Evolutionary conservation across 2,113 vertebrate genomes (phyloP).

Genomic region (Suricata suricatta): DNA sequence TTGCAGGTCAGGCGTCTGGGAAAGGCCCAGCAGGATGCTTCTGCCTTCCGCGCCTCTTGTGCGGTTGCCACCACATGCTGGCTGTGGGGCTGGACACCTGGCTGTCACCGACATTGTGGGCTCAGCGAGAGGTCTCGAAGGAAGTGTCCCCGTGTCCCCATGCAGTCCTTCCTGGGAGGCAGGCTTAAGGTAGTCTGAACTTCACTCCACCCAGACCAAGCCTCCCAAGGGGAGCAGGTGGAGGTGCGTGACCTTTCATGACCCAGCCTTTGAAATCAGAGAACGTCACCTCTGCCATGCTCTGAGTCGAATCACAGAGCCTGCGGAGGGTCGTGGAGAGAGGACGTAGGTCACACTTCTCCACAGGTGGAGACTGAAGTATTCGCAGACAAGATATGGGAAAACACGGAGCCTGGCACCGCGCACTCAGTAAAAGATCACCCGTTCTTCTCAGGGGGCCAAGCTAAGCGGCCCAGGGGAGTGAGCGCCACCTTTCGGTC

Average conservation of each 20-base stretch:
- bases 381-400: background rate
- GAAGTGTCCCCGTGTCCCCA: background rate
- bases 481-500: background rate
- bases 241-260: background rate
- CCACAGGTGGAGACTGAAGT: background rate
- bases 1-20: background rate
- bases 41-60: background rate
- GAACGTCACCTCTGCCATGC: background rate
- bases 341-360: background rate
- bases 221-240: background rate
- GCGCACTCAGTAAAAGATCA: background rate
- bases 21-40: background rate
- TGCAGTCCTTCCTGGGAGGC: background rate
- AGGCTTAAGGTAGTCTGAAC: background rate
- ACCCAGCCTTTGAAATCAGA: background rate
- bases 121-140: background rate
- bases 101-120: background rate
- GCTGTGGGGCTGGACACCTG: background rate
- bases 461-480: background rate
- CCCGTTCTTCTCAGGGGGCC: background rate
- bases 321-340: background rate
- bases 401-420: background rate
- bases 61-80: background rate
- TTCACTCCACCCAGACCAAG: background rate
- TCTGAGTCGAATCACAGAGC: background rate